Conservation (phyloP, 2,888 invertebrate genomes). For the Andricus quercusramuli region DNA sequence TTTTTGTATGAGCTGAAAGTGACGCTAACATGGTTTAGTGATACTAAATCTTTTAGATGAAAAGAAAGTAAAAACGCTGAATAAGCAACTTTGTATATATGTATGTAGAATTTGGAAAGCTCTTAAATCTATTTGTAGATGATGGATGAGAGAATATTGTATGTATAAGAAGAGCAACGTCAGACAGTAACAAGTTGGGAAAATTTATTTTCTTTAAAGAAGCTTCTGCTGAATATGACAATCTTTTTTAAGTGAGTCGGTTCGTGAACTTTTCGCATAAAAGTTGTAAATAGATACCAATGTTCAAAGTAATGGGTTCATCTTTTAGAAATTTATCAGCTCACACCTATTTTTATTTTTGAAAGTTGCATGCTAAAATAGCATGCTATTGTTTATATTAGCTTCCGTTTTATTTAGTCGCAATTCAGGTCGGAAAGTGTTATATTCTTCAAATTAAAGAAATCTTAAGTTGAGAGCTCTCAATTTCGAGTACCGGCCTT, state of each 20-base stretch:
- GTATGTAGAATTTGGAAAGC: not conserved
- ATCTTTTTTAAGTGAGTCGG: not conserved
- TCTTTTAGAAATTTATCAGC: not conserved
- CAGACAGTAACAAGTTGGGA: not conserved
- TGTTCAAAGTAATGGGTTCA: not conserved
- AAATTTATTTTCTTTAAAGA: slow-evolving; percentile 1
- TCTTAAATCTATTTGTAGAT: slow-evolving; percentile 11
- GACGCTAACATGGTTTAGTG: not conserved
- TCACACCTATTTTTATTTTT: not conserved
- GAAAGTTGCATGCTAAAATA: not conserved
- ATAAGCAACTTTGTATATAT: slow-evolving; percentile 9
- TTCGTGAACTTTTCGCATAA: not conserved
- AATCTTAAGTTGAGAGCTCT: too few species aligned
- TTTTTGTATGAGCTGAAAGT: not conserved
- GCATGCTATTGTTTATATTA: too few species aligned
- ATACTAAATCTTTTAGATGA: not conserved
- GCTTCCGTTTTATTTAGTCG: too few species aligned
- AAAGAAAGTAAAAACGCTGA: not conserved
- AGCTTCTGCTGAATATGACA: not conserved
- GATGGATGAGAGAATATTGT: slow-evolving; percentile 9
- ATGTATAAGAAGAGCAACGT: slow-evolving; percentile 1
- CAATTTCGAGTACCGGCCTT: too few species aligned
- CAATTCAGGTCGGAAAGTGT: too few species aligned
- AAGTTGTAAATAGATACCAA: not conserved
- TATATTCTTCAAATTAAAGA: too few species aligned